Evolutionary conservation across 2,888 invertebrate species (phyloP), one percentile per base, ranked within the genome.

Genomic region (Molorchus minor): DNA sequence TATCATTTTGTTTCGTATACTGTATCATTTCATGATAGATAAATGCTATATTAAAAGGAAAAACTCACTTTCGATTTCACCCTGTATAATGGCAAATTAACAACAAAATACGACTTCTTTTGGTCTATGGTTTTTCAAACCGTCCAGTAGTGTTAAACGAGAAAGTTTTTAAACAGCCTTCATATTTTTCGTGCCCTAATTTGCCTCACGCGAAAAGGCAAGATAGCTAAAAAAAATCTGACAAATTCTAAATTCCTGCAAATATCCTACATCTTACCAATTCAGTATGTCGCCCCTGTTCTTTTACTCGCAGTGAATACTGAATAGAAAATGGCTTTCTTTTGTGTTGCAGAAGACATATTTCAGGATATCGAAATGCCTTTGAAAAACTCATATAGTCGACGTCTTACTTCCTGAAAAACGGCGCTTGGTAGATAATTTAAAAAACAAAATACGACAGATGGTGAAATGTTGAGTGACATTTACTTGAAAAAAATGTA

Each of bases 271-370:
- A 58, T 60, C 51, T 45, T 41, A 43, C 49, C 53, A 47, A 43
- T 53, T 55, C 52, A 55, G 51, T 55, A 51, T 56, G 47, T 36
- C 21, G 35, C 49, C 43, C 46, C 46, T 52, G 29, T 55, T 54
- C 47, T 19, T 40, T 30, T 55, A 21, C 49, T 35, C 52, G 40
- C 16, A 33, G 25, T 60, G 63, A 63, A 63, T 63, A 63, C 51
- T 63, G 60, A 63, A 52, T 51, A 55, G 54, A 43, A 55, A 55
- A 55, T 58, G 35, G 61, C 30, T 52, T 55, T 56, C 46, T 44
- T 51, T 58, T 56, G 61, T 58, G 44, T 46, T 46, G 36, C 53
- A 30, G 52, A 46, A 60, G 45, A 38, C 44, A 59, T 59, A 49
- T 59, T 58, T 53, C 58, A 45, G 30, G 29, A 45, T 54, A 45